Base-by-base conservation (phyloP, 2,888 invertebrate species). In the Apeira syringaria region DNA sequence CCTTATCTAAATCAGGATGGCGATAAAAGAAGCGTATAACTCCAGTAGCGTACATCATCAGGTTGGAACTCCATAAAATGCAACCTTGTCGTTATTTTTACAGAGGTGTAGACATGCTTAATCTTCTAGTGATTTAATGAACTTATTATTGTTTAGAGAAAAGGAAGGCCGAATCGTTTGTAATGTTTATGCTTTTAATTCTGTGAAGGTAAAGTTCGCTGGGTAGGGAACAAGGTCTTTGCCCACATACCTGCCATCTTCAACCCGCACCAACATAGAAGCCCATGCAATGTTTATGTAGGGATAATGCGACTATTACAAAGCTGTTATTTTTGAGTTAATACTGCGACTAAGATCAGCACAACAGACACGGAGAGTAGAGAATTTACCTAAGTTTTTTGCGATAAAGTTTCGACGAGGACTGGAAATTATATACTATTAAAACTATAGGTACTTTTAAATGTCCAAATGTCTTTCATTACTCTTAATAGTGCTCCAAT, bases 131-230 rank as follows among this genome's bases (percentile, higher is more conserved):
- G 73, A 80, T 79, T 74, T 74, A 69, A 58, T 67, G 47, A 56
- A 51, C 53, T 58, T 60, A 59, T 74, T 74, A 68, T 74, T 79
- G 70, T 77, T 74, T 68, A 59, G 50, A 64, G 44, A 64, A 69
- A 66, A 53, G 48, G 74, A 69, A 85, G 77, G 80, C 68, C 80
- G 58, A 44, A 45, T 42, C 34, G 27, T 46, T 39, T 34, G 42
- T 54, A 54, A 52, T 61, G 60, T 68, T 65, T 63, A 56, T 62
- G 65, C 56, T 64, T 65, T 68, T 73, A 67, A 61, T 61, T 64
- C 52, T 25, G 47, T 70, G 80, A 83, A 86, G 81, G 83, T 79
- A 66, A 81, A 66, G 61, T 66, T 62, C 61, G 61, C 53, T 67
- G 43, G 49, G 44, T 53, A 58, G 50, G 53, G 51, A 53, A 58